Base-by-base conservation (phyloP, 2,888 invertebrate genomes). In the Nebria brevicollis region DNA sequence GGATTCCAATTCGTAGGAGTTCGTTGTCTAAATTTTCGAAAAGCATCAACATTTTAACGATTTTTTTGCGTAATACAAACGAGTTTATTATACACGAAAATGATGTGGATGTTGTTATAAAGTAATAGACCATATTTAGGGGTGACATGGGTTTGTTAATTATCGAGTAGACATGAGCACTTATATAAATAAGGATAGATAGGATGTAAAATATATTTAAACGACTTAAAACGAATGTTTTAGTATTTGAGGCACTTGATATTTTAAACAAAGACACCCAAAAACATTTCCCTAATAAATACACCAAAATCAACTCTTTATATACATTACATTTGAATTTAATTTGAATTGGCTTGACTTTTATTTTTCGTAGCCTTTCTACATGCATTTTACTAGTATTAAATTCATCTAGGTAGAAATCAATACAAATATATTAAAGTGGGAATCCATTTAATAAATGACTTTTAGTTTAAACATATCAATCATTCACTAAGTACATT, bases 401-500 rank as follows among this genome's bases (percentile, higher is more conserved):
- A 7, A 54, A 11, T 54, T 11, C 8, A 2, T 8, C 54, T 54
- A 54, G 8, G 8, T 0, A 13, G 8, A 11, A 20, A 11, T 25
- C 70, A 70, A 11, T 70, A 70, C 25, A 3, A 25, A 34, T 70
- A 70, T 5, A 20, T 70, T 70, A 70, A 70, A 54, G 54, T 34
- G 34, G 1, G 15, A 13, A 66, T 13, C 66, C 66, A 66, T 66
- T 66, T 66, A n/a, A n/a, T 8, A 54, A 54, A 11, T 54, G 4
- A 11, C 8, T 54, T 54, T 11, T 54, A 54, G 4, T 54, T 54
- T 54, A 54, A 54, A 2, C 6, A 54, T 54, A 54, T 54, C 4
- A 3, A 54, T 70, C 15, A 70, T 8, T 70, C 70, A 34, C 70
- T 20, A 15, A 26, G 11, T 7, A 70, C 70, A 70, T 80, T 72